A percentile compares a stretch with the other conserved stretches of the same genome.
phyloP scores from a whole-genome alignment of 1,140 invertebrate species.

The Listronotus bonariensis region DNA sequence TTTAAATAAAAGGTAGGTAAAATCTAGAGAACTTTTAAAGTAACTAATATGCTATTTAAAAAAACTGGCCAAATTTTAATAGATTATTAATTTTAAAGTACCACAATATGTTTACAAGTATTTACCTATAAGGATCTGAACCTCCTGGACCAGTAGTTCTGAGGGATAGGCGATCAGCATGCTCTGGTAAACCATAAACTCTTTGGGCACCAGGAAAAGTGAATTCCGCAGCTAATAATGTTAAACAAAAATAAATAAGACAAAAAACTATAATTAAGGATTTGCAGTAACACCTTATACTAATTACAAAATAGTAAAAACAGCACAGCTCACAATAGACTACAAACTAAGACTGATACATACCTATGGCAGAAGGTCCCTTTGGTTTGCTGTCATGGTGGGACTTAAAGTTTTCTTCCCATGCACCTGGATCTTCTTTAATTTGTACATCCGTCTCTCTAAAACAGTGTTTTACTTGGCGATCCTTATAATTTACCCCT shows the following conservation, averaged over 20 bases:
- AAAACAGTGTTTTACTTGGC: not conserved
- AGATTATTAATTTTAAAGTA: no score
- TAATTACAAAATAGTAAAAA: no score
- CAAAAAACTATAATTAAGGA: no score
- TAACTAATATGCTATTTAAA: no score
- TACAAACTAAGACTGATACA: not conserved
- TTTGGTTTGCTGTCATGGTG: conserved; percentile 92
- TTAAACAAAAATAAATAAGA: not conserved
- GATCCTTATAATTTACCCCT: no score
- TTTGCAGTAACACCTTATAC: no score
- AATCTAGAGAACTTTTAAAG: no score
- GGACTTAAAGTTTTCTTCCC: conserved; percentile 96
- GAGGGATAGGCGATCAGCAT: conserved; percentile 89
- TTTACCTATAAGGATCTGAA: conserved; percentile 79
- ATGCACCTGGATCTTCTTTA: conserved; percentile 78
- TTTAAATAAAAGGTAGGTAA: no score
- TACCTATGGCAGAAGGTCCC: conserved; percentile 91
- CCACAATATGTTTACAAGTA: no score
- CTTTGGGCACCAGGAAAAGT: conserved; percentile 89
- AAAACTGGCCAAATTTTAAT: no score
- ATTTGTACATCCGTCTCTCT: conserved; percentile 34
- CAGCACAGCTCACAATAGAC: not conserved
- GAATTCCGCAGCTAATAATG: conserved; percentile 67
- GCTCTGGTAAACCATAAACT: conserved; percentile 96
- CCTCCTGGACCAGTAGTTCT: conserved; percentile 80